A percentile compares a stretch with the other conserved stretches of the same genome.
phyloP scores from a whole-genome alignment of 1,140 invertebrate species.

The Homarus americanus region DNA sequence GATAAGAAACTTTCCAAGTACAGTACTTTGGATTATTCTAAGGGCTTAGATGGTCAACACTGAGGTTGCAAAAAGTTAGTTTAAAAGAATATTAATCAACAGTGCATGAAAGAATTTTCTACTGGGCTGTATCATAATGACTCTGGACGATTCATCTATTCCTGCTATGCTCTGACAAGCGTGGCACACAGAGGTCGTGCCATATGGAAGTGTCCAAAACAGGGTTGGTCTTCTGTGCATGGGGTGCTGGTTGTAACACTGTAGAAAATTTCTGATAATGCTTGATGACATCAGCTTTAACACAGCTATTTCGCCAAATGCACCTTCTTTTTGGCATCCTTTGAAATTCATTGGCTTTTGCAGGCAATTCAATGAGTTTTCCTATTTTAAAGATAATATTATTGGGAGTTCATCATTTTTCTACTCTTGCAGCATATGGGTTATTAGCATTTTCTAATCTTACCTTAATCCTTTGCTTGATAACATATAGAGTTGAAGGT shows the following conservation, averaged over 20 bases:
- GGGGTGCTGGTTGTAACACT: neutral
- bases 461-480: neutral
- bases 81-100: neutral
- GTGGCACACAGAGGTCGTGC: neutral
- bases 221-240: conserved; percentile 14
- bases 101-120: conserved; percentile 16
- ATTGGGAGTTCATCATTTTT: no score
- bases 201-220: neutral
- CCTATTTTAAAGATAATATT: neutral
- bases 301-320: neutral
- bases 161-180: conserved; percentile 17
- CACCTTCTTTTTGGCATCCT: neutral
- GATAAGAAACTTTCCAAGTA: neutral
- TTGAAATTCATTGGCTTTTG: neutral
- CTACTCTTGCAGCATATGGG: no score
- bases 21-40: neutral
- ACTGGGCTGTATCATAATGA: neutral
- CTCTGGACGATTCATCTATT: conserved; percentile 15
- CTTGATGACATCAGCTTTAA: neutral
- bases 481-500: neutral
- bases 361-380: neutral
- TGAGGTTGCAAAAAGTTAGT: neutral
- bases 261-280: neutral
- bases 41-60: neutral
- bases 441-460: neutral